Base-by-base conservation (phyloP, 2,113 vertebrate genomes). In the Microtus pennsylvanicus region DNA sequence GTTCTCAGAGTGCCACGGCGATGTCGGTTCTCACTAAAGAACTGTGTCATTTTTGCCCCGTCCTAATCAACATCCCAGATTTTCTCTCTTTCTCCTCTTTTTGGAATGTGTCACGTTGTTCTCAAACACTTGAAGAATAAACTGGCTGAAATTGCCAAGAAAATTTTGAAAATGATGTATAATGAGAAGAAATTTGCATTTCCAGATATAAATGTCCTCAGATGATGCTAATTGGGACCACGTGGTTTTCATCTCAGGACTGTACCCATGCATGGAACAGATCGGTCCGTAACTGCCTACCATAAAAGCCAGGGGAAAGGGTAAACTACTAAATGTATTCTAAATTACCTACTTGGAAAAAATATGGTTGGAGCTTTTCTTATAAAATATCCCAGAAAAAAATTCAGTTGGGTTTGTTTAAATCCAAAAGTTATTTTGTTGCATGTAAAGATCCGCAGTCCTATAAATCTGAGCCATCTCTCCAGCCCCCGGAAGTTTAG, bases 81-180 rank as follows among this genome's bases (percentile, higher is more conserved):
- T 80, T 97, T 92, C 72, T 94, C 77, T 77, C 21, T 93, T 78
- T 72, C 13, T 92, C 26, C 94, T 72, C 70, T 81, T 94, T 93
- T 90, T 69, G 87, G 75, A 83, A 91, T 95, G 38, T 96, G 91
- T 97, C 91, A 97, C 67, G 93, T 96, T 96, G 72, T 90, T 97
- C 90, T 97, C 81, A 94, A 95, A 93, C 92, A 87, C 93, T 96
- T 97, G 89, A 97, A 91, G 81, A 93, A 91, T 90, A 92, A 93
- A 78, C 88, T 96, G 87, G 55, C 52, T 97, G 93, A 80, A 94
- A 97, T 93, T 96, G 93, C 93, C 91, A 96, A 93, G 95, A 95
- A 95, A 96, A 95, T 72, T 95, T 93, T 95, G 78, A 96, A 96
- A 97, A 96, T 90, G 61, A 77, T 96, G 22, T 92, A 90, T 98